Conservation (phyloP, 2,113 vertebrate species). For the Oxyruncus cristatus region DNA sequence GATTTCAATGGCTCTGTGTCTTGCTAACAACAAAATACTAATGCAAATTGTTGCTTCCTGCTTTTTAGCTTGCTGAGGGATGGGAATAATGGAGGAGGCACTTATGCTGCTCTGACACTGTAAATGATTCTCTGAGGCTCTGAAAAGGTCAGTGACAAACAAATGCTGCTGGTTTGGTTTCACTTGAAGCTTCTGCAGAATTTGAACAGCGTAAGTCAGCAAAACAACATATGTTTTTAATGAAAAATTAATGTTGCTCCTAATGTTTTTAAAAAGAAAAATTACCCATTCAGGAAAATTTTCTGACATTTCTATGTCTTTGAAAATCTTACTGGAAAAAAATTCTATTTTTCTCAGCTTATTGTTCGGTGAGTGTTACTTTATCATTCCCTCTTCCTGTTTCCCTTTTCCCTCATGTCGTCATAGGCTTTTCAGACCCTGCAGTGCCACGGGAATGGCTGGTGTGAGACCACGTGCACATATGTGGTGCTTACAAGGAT, state of each 20-base stretch:
- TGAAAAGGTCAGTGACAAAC: not conserved
- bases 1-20: not conserved
- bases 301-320: not conserved
- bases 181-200: not conserved
- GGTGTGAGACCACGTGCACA: not conserved
- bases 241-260: not conserved
- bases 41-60: not conserved
- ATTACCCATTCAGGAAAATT: not conserved
- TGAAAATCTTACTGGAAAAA: not conserved
- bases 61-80: not conserved
- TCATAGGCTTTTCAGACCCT: not conserved
- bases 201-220: not conserved
- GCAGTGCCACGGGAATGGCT: rapidly evolving
- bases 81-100: not conserved
- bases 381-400: not conserved
- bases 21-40: not conserved
- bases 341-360: not conserved
- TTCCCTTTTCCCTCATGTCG: not conserved
- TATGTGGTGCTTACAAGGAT: not conserved
- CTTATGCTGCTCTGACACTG: not conserved
- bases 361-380: not conserved
- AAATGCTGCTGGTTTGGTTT: not conserved
- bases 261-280: not conserved
- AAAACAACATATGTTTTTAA: not conserved
- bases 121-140: not conserved